A percentile compares a stretch with the other conserved stretches of the same genome.
phyloP scores from a whole-genome alignment of 2,888 invertebrate species.

The Dryococelus australis region DNA sequence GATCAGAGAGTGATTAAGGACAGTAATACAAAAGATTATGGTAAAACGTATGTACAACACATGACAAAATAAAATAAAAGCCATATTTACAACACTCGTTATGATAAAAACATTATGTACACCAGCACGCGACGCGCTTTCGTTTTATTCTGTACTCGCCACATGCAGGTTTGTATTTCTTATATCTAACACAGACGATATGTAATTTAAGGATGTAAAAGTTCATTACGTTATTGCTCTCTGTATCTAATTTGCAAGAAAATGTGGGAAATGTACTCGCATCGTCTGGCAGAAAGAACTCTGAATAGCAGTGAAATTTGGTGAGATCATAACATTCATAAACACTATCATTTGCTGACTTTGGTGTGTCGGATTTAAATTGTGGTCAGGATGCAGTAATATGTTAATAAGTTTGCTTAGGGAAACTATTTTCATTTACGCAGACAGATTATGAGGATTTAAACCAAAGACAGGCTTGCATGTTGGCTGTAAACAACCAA shows the following conservation, averaged over 20 bases:
- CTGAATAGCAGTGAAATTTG: too few relatives aligned
- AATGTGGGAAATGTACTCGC: too few relatives aligned
- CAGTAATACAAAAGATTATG: slow-evolving; percentile 19
- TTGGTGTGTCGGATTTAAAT: too few relatives aligned
- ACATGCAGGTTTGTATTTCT: background rate
- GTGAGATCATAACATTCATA: too few relatives aligned
- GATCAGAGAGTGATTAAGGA: background rate
- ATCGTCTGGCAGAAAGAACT: too few relatives aligned
- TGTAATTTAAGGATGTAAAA: background rate
- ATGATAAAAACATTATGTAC: background rate
- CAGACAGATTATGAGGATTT: too few relatives aligned
- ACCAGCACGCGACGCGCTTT: background rate
- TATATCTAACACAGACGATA: background rate
- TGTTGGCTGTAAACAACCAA: too few relatives aligned
- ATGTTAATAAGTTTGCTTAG: too few relatives aligned
- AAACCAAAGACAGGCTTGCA: too few relatives aligned
- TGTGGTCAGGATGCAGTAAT: too few relatives aligned
- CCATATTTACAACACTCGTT: slow-evolving; percentile 23
- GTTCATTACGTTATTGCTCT: background rate
- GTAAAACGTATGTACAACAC: slow-evolving; percentile 17
- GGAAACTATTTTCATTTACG: too few relatives aligned
- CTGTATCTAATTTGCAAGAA: background rate
- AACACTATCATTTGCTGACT: too few relatives aligned
- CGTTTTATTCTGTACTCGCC: background rate
- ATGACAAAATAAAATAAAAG: slow-evolving; percentile 21